These are phyloP conservation scores for Axinella damicornis DNA, from an alignment of 37 sponge, comb jelly and placozoan genomes.

Conservation along the genomic window DNA sequence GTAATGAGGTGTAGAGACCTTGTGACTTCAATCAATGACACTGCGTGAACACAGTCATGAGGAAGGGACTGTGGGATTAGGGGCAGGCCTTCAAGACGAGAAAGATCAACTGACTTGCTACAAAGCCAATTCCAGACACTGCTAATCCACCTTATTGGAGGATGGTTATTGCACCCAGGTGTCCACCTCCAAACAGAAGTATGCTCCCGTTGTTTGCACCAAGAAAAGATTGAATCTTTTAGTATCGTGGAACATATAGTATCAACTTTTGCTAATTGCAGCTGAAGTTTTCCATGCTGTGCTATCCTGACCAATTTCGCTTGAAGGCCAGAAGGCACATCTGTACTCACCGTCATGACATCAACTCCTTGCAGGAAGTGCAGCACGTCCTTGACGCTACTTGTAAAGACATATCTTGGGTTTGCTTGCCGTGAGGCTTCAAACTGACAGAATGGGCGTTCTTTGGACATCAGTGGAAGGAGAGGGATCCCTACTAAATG, in stretches of 20 bases:
- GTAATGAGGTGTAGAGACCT: no score
- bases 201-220: slow-evolving; percentile 10
- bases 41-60: no score
- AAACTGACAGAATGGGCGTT: neutral
- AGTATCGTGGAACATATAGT: slow-evolving; percentile 26
- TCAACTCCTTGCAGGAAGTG: slow-evolving; percentile 35
- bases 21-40: no score
- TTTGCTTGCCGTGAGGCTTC: neutral
- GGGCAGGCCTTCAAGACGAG: no score
- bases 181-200: slow-evolving; percentile 19
- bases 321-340: neutral
- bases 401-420: slow-evolving; percentile 12
- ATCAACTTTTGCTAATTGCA: slow-evolving; percentile 18
- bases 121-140: slow-evolving; percentile 57
- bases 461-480: slow-evolving; percentile 18
- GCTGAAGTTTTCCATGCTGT: neutral
- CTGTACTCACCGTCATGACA: neutral
- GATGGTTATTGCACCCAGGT: slow-evolving; percentile 30
- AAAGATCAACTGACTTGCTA: neutral
- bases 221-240: slow-evolving; percentile 24
- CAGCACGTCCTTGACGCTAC: neutral
- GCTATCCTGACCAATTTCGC: slow-evolving; percentile 11
- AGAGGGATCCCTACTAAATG: slow-evolving; percentile 36
- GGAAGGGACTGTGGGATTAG: no score
- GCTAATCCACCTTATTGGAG: slow-evolving; percentile 45